Evolutionary conservation across 1,140 invertebrate species (phyloP).

Genomic region (Nymphalis io): DNA sequence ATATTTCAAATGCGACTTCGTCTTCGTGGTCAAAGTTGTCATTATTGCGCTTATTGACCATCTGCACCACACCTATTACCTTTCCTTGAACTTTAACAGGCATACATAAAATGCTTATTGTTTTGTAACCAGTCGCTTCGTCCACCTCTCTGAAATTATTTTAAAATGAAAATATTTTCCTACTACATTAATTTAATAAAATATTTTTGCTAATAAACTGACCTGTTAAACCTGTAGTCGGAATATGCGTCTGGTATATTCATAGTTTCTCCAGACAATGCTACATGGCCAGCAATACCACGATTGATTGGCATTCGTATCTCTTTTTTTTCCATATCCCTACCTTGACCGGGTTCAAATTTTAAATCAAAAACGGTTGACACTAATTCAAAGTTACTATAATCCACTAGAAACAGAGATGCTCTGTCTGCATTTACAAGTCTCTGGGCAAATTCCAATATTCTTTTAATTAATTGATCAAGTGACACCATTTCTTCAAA

Average conservation of each 20-base stretch:
- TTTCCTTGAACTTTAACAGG: slow-evolving; percentile 89
- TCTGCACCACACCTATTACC: slow-evolving; percentile 92
- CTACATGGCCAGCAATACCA: slow-evolving; percentile 86
- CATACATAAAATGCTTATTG: slow-evolving; percentile 91
- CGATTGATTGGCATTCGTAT: slow-evolving; percentile 82
- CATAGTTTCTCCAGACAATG: slow-evolving; percentile 87
- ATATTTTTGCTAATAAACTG: not conserved
- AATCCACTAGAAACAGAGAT: slow-evolving; percentile 89
- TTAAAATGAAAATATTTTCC: too few relatives aligned
- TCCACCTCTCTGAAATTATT: slow-evolving; percentile 83
- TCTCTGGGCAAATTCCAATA: slow-evolving; percentile 90
- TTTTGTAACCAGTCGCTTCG: slow-evolving; percentile 88
- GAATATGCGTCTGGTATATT: slow-evolving; percentile 91
- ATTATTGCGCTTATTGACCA: slow-evolving; percentile 90
- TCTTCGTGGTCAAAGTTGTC: slow-evolving; percentile 86
- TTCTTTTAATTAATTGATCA: slow-evolving; percentile 90
- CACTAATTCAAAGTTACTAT: slow-evolving; percentile 87
- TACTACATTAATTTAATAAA: not conserved
- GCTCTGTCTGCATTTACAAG: slow-evolving; percentile 91
- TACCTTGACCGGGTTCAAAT: slow-evolving; percentile 51
- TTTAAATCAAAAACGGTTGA: slow-evolving; percentile 91
- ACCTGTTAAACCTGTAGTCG: slow-evolving; percentile 89
- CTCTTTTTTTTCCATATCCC: slow-evolving; percentile 69
- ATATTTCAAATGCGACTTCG: slow-evolving; percentile 91
- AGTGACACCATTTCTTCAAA: slow-evolving; percentile 93